phyloP scores from a whole-genome alignment of 2,888 invertebrate species.

The Penaeus monodon region DNA sequence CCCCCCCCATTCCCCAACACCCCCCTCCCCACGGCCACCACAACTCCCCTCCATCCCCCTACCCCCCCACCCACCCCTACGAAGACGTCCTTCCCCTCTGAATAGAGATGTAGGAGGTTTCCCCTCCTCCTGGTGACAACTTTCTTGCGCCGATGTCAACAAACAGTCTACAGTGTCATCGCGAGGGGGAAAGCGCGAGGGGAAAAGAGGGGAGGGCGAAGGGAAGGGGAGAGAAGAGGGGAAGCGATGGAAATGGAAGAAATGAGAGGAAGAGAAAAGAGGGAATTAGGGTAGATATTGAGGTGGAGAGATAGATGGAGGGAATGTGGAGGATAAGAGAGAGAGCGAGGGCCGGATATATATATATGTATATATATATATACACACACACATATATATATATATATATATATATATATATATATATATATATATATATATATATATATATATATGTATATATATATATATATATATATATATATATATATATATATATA shows the following conservation, averaged over 20 bases:
- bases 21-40: no score
- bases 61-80: no score
- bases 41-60: no score
- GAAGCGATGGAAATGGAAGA: neutral
- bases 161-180: no score
- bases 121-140: no score
- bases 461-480: neutral
- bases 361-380: neutral
- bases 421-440: conserved; percentile 12
- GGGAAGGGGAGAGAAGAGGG: neutral
- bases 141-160: no score
- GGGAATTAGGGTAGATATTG: neutral
- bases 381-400: no score
- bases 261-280: neutral
- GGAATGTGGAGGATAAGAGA: neutral
- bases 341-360: neutral
- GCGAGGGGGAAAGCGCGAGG: neutral
- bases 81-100: no score
- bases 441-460: neutral
- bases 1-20: no score
- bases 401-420: no score
- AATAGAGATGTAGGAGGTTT: no score
- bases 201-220: neutral
- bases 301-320: neutral
- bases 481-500: conserved; percentile 8